Percentiles rank a stretch among this genome's conserved stretches.
Conservation (phyloP, 2,797 vertebrate genomes). For the Lepus townsendii region DNA sequence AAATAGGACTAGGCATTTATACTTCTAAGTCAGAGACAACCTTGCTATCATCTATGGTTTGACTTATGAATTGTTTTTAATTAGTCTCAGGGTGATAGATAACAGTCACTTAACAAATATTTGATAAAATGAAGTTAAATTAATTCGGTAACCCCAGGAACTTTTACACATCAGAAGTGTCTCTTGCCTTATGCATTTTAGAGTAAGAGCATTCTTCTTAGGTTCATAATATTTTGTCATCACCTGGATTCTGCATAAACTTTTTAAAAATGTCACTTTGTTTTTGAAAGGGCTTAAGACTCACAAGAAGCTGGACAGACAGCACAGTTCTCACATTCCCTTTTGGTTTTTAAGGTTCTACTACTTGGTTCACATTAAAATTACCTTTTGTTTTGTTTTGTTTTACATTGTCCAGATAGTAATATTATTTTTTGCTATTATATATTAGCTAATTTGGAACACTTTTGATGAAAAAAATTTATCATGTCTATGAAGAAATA, state of each 20-base stretch:
- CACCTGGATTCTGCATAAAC: not conserved
- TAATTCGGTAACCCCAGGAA: not conserved
- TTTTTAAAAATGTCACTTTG: not conserved
- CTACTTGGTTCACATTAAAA: not conserved
- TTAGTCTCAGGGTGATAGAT: not conserved
- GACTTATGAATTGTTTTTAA: not conserved
- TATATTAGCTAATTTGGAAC: conserved; percentile 4
- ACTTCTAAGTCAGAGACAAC: not conserved
- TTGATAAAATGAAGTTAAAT: not conserved
- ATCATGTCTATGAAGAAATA: not conserved
- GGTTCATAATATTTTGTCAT: conserved; percentile 22
- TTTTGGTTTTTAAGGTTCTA: not conserved
- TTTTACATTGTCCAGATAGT: not conserved
- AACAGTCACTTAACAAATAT: not conserved
- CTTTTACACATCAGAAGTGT: not conserved
- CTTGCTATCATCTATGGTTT: not conserved
- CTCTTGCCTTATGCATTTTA: not conserved
- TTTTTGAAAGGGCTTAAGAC: not conserved
- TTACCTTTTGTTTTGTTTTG: not conserved
- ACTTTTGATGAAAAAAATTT: not conserved
- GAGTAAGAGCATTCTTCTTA: not conserved
- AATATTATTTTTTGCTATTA: not conserved
- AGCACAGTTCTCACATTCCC: not conserved
- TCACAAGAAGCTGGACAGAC: not conserved
- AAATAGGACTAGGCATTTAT: not conserved